Base-by-base conservation (phyloP, 2,113 vertebrate genomes). In the Oenanthe oenanthe region DNA sequence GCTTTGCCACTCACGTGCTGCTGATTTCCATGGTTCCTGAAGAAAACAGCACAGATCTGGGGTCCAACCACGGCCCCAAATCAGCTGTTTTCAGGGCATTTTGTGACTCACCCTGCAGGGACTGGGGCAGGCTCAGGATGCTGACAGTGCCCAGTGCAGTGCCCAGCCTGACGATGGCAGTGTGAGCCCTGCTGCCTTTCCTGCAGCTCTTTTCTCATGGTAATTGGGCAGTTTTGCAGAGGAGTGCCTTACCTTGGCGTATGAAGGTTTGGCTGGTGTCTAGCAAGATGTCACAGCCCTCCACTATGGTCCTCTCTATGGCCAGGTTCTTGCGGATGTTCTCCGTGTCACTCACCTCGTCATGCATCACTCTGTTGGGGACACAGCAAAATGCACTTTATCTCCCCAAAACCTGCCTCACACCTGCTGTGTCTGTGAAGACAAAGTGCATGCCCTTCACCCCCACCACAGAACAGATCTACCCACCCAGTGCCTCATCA, bases 271-370 rank as follows among this genome's bases (percentile, higher is more conserved):
- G 99, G 92, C 99, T 99, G 91, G 99, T 99, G 73, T 99, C 99
- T 92, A 99, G 97, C 88, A 99, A 94, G 86, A 99, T 99, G 96
- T 99, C 99, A 92, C 99, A 99, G 65, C 99, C 99, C 91, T 99
- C 99, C 47, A 99, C 99, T 34, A 99, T 99, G 96, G 99, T 99
- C 96, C 99, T 98, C 95, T 99, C 99, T 76, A 99, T 99, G 89
- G 99, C 99, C 70, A 99, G 98, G 96, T 99, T 99, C 97, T 99
- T 99, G 24, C 99, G 96, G 92, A 99, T 99, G 97, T 99, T 99
- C 96, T 99, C 99, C 2, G 99, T 99, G 97, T 99, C 99, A 5
- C 99, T 99, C 86, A 99, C 99, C 97, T 99, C 99, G 61, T 99
- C 99, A 0, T 99, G 99, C 99, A 99, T 99, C 51, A 99, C 98